Evolutionary conservation across 2,113 vertebrate genomes (phyloP), one percentile per base, ranked within the genome.

Genomic region (Corydoras maculifer): DNA sequence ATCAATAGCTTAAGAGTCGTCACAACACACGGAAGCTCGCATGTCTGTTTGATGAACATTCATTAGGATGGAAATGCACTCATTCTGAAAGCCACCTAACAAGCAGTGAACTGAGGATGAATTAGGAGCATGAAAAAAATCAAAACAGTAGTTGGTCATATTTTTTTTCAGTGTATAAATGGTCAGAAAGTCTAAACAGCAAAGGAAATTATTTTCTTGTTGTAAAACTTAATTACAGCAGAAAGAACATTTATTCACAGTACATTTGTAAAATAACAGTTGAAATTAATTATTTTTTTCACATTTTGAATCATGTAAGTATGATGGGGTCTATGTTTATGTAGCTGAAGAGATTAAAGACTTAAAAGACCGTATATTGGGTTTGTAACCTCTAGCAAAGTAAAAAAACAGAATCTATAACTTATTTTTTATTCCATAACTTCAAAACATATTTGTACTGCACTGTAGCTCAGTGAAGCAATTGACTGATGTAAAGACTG

Each of bases 11-110:
- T 61, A 71, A 63, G 76, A 68, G 66, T 75, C 68, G 69, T 69
- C 58, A 78, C 69, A 67, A 75, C 70, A 61, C 65, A 75, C 69
- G 63, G 73, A 78, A 78, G 77, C 77, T 73, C 65, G 72, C 72
- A 68, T 75, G 66, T 71, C 63, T 43, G 69, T 62, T 69, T 68
- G 57, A 73, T 68, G 72, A 58, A 78, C 73, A 69, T 75, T 75
- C 73, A 69, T 72, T 72, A 75, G 65, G 66, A 70, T 57, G 66
- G 60, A 68, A 71, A 74, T 2, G 54, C 35, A 58, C 69, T 78
- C 73, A 73, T 75, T 66, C 69, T 69, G 67, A 62, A 72, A 35
- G 69, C 58, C 65, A 5, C 18, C 51, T 59, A 68, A 48, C 15
- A 72, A 60, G 10, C 49, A 57, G 65, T 68, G 58, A 64, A 60